Conservation (phyloP, 2,888 invertebrate species). For the Ischnura elegans region DNA sequence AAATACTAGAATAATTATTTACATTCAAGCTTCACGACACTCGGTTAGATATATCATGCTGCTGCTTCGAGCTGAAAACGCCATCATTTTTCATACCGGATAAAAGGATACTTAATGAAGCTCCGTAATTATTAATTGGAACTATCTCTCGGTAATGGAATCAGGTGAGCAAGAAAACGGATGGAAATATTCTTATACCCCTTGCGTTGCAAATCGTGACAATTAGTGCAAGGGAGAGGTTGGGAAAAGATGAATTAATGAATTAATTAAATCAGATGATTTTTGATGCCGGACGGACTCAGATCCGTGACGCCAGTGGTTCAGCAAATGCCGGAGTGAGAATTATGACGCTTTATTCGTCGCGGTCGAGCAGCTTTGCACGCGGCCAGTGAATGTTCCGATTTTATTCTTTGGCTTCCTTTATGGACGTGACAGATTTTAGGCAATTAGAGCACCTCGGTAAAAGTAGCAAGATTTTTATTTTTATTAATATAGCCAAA, state of each 20-base stretch:
- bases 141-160: background rate
- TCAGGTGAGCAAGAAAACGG: slow-evolving; percentile 17
- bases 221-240: background rate
- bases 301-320: background rate
- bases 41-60: background rate
- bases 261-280: slow-evolving; percentile 31
- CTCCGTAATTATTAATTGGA: slow-evolving; percentile 19
- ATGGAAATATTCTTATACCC: background rate
- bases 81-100: background rate
- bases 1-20: background rate
- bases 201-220: background rate
- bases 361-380: background rate
- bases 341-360: slow-evolving; percentile 10
- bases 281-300: background rate
- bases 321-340: background rate
- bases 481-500: too few relatives aligned
- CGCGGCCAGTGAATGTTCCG: background rate
- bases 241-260: background rate
- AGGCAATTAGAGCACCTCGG: too few relatives aligned
- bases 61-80: background rate
- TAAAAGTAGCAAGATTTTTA: too few relatives aligned
- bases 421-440: background rate
- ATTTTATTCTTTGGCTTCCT: background rate
- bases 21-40: background rate
- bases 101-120: background rate